Base-by-base conservation (phyloP, 1,140 invertebrate species). In the Ganaspis sp. region DNA sequence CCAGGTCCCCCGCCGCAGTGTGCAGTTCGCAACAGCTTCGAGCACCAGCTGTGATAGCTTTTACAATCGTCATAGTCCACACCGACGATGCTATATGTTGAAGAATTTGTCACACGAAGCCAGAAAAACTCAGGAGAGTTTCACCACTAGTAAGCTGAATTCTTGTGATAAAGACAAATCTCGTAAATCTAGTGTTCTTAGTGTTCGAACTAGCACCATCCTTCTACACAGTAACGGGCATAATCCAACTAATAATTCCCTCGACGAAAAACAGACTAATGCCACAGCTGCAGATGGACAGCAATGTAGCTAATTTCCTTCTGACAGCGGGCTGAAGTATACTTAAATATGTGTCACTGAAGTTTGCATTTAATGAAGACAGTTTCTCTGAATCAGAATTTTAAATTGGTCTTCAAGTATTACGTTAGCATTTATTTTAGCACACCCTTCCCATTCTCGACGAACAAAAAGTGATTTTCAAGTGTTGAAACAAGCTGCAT, bases 11-110 rank as follows among this genome's bases (percentile, higher is more conserved):
- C 9, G 38, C 40, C 19, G 37, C 21, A 29, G 49, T 40, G 29
- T 34, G 6, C 29, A 34, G 29, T 2, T 2, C 29, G 19, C 42
- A 74, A 45, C 42, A 9, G 69, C 84, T 5, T 81, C 85, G 49
- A 88, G 85, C 74, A 89, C 86, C 81, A 84, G 87, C 29, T 88
- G 87, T 82, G 85, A 86, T 75, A 89, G 84, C 64, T 86, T 83
- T 70, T 84, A 85, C 81, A 88, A 82, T 71, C 77, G 74, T 0
- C 75, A 87, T 42, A 86, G 79, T 64, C 86, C 83, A 42, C 89
- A 87, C 69, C 79, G 84, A 29, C 86, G 83, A 3, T 89, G 84
- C 54, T 88, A 85, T 70, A 85, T 87, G 82, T 37, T 90, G n/a
- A 83, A 75, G 12, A 87, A 70, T 34, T 34, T 85, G 9, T 74